phyloP scores from a whole-genome alignment of 2,113 vertebrate genomes.

The Pterocles orientalis region DNA sequence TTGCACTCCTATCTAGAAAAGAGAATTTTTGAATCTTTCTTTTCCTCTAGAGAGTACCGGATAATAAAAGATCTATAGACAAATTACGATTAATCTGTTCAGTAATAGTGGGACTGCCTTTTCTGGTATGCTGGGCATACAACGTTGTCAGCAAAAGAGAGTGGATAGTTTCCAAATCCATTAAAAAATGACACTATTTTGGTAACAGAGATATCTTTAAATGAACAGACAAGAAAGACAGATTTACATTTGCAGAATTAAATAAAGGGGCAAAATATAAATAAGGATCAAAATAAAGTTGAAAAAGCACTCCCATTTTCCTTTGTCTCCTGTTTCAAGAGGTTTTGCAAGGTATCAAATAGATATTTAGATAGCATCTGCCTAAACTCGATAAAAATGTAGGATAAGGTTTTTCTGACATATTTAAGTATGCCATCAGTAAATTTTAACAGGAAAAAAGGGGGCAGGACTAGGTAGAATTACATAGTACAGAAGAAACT shows the following conservation, averaged over 20 bases:
- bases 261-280: not conserved
- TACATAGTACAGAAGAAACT: conserved; percentile 13
- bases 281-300: not conserved
- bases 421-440: not conserved
- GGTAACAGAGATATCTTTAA: conserved; percentile 27
- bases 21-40: conserved; percentile 47
- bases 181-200: conserved; percentile 24
- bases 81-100: conserved; percentile 69
- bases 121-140: conserved; percentile 35
- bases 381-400: not conserved
- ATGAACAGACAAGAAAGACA: not conserved
- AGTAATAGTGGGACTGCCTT: conserved; percentile 47
- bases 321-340: not conserved
- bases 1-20: not conserved
- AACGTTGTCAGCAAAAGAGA: conserved; percentile 42
- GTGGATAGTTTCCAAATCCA: conserved; percentile 50
- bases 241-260: conserved; percentile 29
- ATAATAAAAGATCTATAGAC: conserved; percentile 62
- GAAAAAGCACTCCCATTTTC: not conserved
- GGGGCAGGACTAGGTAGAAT: not conserved
- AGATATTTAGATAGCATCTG: not conserved
- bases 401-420: not conserved
- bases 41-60: conserved; percentile 29
- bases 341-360: not conserved
- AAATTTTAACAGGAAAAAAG: not conserved